Evolutionary conservation across 2,113 vertebrate species (phyloP).

Genomic region (Vidua chalybeata): DNA sequence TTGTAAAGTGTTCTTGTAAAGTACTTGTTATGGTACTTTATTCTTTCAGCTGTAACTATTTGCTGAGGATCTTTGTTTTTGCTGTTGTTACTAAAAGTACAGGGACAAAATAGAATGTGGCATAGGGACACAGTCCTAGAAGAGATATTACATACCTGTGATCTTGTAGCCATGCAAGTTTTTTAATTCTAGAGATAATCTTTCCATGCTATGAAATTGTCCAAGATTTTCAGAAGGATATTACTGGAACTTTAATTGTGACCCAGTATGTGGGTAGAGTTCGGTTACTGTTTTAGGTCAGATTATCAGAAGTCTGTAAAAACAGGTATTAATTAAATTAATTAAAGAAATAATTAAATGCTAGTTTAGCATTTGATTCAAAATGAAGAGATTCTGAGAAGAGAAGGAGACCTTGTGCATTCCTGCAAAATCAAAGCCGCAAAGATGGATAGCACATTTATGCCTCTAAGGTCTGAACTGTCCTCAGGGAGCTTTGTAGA

Average conservation of each 20-base stretch:
- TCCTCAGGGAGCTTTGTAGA: neutral
- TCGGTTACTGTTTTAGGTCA: neutral
- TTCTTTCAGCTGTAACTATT: constrained; percentile 11
- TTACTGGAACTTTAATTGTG: neutral
- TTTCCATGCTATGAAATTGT: constrained; percentile 4
- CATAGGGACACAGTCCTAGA: neutral
- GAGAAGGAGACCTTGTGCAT: neutral
- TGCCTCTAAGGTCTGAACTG: neutral
- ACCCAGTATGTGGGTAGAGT: neutral
- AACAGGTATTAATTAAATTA: neutral
- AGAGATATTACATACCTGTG: constrained; percentile 39
- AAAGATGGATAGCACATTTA: neutral
- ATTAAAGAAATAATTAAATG: neutral
- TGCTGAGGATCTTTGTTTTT: constrained; percentile 30
- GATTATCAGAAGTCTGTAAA: neutral
- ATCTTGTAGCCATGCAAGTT: constrained; percentile 51
- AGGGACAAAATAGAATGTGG: constrained; percentile 19
- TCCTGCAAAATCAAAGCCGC: neutral
- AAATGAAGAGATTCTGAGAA: neutral
- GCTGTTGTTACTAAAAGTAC: constrained; percentile 44
- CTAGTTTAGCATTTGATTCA: neutral
- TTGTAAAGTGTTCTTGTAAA: constrained; percentile 14
- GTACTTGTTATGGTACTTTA: neutral
- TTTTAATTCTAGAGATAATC: constrained; percentile 38
- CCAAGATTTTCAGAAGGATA: neutral